A percentile compares a stretch with the other conserved stretches of the same genome.
phyloP scores from a whole-genome alignment of 2,113 vertebrate species.

The Onychostruthus taczanowskii region DNA sequence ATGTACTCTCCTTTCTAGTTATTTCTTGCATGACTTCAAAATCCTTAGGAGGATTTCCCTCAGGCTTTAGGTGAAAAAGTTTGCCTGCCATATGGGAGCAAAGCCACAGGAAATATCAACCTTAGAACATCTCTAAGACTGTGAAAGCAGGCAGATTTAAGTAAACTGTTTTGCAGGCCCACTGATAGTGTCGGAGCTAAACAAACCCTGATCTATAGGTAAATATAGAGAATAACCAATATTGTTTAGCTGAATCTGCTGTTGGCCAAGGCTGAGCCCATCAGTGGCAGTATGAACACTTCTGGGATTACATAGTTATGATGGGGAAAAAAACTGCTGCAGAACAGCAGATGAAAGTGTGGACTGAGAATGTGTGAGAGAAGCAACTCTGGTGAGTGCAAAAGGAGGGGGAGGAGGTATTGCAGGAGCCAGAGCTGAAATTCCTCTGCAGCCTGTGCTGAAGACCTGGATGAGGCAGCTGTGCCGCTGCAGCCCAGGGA shows the following conservation, averaged over 20 bases:
- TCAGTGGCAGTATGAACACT: background rate
- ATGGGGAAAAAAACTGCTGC: background rate
- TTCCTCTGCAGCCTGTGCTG: background rate
- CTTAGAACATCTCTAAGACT: background rate
- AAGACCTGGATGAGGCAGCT: background rate
- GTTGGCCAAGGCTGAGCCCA: background rate
- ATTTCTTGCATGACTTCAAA: background rate
- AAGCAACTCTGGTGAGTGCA: background rate
- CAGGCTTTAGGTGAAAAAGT: background rate
- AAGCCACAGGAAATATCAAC: background rate
- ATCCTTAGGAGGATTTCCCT: background rate
- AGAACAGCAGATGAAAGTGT: background rate
- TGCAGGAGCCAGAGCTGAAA: background rate
- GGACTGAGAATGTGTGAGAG: background rate
- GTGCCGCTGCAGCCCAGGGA: background rate
- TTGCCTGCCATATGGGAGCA: background rate
- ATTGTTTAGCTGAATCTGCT: background rate
- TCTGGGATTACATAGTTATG: background rate
- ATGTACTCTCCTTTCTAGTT: background rate
- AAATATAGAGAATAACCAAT: background rate
- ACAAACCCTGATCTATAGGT: background rate
- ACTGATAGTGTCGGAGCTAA: background rate
- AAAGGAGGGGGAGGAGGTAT: background rate
- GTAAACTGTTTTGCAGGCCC: background rate
- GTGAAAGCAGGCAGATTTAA: background rate